A percentile compares a stretch with the other conserved stretches of the same genome.
phyloP scores from a whole-genome alignment of 2,888 invertebrate species.

The Nephrotoma appendiculata region DNA sequence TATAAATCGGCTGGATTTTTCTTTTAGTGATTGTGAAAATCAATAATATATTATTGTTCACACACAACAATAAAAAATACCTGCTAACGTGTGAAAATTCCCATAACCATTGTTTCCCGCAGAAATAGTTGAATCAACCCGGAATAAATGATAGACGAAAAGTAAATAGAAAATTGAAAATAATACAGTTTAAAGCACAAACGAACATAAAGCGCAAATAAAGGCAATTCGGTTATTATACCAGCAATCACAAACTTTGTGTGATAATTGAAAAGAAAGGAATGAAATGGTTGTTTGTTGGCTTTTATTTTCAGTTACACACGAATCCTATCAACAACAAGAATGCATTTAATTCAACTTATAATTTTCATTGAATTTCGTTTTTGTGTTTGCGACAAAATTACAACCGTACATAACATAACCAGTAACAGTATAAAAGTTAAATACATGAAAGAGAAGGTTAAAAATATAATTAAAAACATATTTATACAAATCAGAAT shows the following conservation, averaged over 20 bases:
- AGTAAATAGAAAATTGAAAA: neutral
- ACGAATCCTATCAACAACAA: no score
- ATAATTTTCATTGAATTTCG: no score
- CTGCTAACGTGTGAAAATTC: neutral
- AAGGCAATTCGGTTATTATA: neutral
- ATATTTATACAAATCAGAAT: neutral
- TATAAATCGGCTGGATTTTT: neutral
- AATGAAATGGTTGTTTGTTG: no score
- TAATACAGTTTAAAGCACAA: neutral
- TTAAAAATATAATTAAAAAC: neutral
- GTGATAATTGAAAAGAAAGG: no score
- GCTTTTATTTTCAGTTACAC: no score
- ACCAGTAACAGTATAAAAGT: neutral
- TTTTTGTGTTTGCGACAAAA: no score
- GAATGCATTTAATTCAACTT: no score
- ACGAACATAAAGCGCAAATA: neutral
- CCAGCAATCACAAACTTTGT: no score
- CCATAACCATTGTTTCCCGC: neutral
- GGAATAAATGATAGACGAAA: neutral
- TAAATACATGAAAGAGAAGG: neutral
- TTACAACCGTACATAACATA: no score
- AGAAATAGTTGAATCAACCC: neutral
- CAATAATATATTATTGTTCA: neutral
- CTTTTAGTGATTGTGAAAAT: neutral
- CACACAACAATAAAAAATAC: neutral